phyloP scores from a whole-genome alignment of 1,140 invertebrate genomes.

The Aphelenchoides besseyi region DNA sequence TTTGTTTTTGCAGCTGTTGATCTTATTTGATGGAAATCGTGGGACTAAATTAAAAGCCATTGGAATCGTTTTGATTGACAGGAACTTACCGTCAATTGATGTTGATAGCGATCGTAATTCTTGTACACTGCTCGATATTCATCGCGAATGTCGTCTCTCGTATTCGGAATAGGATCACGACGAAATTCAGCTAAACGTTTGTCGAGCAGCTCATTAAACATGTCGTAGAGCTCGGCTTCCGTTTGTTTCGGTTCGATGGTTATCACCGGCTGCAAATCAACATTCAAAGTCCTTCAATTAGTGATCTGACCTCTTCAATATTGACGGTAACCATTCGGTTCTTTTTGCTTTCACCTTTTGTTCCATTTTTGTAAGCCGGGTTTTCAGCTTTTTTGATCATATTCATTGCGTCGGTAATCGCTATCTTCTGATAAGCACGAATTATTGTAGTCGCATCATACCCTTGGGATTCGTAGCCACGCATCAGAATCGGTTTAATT shows the following conservation, averaged over 20 bases:
- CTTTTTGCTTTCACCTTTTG: not conserved
- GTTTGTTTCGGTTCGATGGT: not conserved
- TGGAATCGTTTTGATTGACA: too few species aligned
- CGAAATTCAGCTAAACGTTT: not conserved
- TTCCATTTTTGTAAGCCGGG: not conserved
- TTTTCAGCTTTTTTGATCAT: not conserved
- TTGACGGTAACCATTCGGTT: not conserved
- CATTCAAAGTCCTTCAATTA: not conserved
- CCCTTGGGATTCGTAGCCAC: not conserved
- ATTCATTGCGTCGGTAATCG: conserved; percentile 12
- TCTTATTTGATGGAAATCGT: too few species aligned
- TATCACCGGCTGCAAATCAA: not conserved
- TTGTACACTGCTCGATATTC: not conserved
- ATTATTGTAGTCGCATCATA: conserved; percentile 24
- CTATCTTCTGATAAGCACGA: conserved; percentile 24
- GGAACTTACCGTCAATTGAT: too few species aligned
- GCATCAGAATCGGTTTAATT: conserved; percentile 17
- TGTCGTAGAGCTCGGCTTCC: conserved; percentile 1
- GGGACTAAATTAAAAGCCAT: too few species aligned
- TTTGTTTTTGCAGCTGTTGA: too few species aligned
- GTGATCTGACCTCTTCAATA: not conserved
- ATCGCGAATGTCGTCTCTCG: not conserved
- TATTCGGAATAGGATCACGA: not conserved
- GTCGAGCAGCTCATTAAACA: conserved; percentile 1
- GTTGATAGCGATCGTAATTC: not conserved